Conservation (phyloP, 37 sponge, comb jelly and placozoan species). For the Cladorhizidae sp. region DNA sequence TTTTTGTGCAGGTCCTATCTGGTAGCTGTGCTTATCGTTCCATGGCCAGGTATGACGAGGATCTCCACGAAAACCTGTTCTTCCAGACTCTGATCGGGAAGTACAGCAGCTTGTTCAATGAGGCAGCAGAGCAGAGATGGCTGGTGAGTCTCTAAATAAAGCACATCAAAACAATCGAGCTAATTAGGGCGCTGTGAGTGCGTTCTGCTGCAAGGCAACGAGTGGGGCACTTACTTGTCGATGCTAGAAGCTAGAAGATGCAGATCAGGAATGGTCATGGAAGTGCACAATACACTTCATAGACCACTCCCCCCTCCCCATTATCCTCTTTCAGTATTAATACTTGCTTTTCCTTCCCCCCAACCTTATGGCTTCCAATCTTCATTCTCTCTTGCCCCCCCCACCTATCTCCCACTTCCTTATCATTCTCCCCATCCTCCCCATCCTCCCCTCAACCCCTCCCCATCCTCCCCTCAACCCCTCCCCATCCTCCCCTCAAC, state of each 20-base stretch:
- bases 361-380: too few relatives aligned
- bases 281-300: neutral
- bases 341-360: too few relatives aligned
- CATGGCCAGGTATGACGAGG: constrained; percentile 91
- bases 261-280: neutral
- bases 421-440: too few relatives aligned
- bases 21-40: neutral
- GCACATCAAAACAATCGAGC: neutral
- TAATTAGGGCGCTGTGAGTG: neutral
- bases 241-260: neutral
- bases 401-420: too few relatives aligned
- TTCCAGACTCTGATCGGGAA: constrained; percentile 79
- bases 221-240: too few relatives aligned
- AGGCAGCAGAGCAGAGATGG: constrained; percentile 81
- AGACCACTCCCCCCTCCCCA: neutral
- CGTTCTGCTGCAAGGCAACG: neutral
- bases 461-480: too few relatives aligned
- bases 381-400: too few relatives aligned
- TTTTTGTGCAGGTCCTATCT: neutral
- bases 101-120: constrained; percentile 45
- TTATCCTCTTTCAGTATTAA: too few relatives aligned
- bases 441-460: too few relatives aligned
- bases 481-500: too few relatives aligned
- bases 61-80: constrained; percentile 93
- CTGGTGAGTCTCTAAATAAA: constrained; percentile 61